Percentiles rank a stretch among this genome's conserved stretches.
phyloP scores from a whole-genome alignment of 2,888 invertebrate species.

The Hydrotaea diabolus region DNA sequence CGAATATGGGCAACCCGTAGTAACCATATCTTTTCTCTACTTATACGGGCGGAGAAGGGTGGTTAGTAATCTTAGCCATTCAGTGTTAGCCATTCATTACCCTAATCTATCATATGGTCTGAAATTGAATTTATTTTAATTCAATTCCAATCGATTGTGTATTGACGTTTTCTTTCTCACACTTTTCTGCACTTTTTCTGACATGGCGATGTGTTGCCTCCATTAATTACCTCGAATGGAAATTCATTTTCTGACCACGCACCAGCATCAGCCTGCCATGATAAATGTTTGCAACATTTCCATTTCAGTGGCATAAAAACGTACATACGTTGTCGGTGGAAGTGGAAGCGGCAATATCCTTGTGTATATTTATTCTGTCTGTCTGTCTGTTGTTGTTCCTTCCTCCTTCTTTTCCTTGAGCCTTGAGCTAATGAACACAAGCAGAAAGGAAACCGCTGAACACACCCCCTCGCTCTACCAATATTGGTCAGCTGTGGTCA shows the following conservation, averaged over 20 bases:
- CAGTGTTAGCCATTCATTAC: no score
- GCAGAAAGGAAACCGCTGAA: background rate
- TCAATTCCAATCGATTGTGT: slow-evolving; percentile 2
- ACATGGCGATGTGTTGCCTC: background rate
- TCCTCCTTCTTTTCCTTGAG: background rate
- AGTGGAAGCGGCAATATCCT: background rate
- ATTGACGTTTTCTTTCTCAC: background rate
- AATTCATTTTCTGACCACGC: background rate
- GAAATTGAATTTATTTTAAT: background rate
- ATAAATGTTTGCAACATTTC: background rate
- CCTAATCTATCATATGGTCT: no score
- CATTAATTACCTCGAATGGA: slow-evolving; percentile 23
- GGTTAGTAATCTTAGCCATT: no score
- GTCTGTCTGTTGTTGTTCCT: no score
- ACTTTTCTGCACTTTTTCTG: background rate
- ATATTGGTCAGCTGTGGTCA: slow-evolving; percentile 14
- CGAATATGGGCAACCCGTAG: no score
- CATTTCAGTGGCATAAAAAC: background rate
- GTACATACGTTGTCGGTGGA: no score
- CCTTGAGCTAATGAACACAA: background rate
- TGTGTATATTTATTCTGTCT: slow-evolving; percentile 1
- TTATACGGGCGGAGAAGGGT: no score
- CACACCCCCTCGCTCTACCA: background rate
- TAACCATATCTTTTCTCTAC: no score
- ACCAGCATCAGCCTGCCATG: background rate